Percentiles rank a stretch among this genome's conserved stretches.
Evolutionary conservation across 2,113 vertebrate genomes (phyloP).

Genomic region (Micronycteris hirsuta): DNA sequence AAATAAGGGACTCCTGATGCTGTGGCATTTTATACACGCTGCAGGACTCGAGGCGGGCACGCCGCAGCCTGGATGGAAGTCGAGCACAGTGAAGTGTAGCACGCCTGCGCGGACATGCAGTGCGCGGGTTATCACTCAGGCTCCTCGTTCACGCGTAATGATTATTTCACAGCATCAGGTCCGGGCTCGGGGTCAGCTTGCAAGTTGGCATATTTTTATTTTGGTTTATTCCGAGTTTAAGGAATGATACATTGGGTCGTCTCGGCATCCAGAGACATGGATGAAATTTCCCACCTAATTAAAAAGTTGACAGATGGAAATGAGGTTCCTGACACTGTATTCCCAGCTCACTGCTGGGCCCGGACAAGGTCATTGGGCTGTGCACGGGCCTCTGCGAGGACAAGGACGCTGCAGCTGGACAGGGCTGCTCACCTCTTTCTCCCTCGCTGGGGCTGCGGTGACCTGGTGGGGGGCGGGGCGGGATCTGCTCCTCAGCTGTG

Average conservation of each 20-base stretch:
- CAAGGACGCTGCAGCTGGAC: fast-evolving
- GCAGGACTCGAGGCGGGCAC: background rate
- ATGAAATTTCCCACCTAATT: constrained; percentile 32
- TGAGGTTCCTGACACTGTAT: background rate
- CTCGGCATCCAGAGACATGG: background rate
- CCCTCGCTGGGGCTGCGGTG: background rate
- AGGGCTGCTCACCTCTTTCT: background rate
- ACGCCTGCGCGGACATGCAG: background rate
- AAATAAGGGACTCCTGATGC: background rate
- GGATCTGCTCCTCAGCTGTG: background rate
- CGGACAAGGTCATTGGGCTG: background rate
- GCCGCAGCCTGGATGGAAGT: background rate
- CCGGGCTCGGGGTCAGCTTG: background rate
- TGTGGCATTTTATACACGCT: background rate
- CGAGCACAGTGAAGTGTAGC: background rate
- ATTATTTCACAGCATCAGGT: constrained; percentile 28
- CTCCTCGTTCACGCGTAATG: background rate
- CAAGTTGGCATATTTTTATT: constrained; percentile 46
- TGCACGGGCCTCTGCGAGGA: background rate
- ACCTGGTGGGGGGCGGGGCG: fast-evolving
- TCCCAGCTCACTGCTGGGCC: background rate
- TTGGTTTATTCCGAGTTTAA: background rate
- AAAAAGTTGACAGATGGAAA: constrained; percentile 42
- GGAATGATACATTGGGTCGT: background rate
- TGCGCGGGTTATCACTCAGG: background rate